Conservation (phyloP, 2,113 vertebrate genomes). For the crab-eating macaque (Macaca fascicularis) region DNA sequence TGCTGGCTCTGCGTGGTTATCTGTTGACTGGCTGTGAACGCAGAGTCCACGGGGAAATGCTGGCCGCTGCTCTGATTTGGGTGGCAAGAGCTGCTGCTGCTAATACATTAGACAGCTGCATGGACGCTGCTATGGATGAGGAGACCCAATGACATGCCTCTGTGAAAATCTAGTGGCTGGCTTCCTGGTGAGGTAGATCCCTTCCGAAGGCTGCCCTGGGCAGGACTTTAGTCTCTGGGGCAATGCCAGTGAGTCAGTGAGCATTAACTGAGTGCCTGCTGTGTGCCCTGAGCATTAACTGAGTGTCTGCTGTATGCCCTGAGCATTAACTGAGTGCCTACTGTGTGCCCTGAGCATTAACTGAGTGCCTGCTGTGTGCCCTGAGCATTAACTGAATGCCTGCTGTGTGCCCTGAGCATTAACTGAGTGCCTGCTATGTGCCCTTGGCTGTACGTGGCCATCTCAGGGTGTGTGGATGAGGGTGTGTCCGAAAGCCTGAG, state of each 20-base stretch:
- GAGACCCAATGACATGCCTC: not conserved
- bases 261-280: not conserved
- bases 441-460: not conserved
- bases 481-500: not conserved
- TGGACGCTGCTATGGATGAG: not conserved
- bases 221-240: too few species aligned
- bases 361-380: too few species aligned
- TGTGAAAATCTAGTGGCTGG: not conserved
- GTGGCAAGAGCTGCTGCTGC: slow-evolving; percentile 58
- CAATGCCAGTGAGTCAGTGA: too few species aligned
- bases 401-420: not conserved
- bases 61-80: not conserved
- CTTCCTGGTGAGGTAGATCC: not conserved
- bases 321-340: too few species aligned
- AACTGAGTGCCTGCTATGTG: not conserved
- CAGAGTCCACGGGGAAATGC: not conserved
- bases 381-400: too few species aligned
- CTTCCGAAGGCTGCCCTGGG: not conserved
- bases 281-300: not conserved
- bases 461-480: not conserved
- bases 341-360: too few species aligned
- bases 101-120: slow-evolving; percentile 67
- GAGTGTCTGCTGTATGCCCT: not conserved
- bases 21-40: slow-evolving; percentile 34
- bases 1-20: not conserved